Evolutionary conservation across 30 jellyfish, hydroid and myxozoan genomes (phyloP), one percentile per base, ranked within the genome.

Genomic region (Aurelia sp.): DNA sequence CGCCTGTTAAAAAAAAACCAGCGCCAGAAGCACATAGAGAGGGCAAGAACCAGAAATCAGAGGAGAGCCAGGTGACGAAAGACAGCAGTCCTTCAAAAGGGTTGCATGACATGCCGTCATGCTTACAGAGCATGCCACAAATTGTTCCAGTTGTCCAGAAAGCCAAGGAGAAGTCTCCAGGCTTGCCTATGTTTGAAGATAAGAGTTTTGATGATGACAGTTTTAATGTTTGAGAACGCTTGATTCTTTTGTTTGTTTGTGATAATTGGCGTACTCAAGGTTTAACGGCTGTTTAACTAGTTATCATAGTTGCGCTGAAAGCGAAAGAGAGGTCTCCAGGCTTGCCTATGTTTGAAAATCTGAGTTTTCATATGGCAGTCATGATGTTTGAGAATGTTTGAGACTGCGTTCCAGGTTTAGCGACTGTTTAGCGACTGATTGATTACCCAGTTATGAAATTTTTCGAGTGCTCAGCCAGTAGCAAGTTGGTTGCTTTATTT

Each of bases 301-400:
- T 84, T 31, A 82, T 84, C 3, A 87, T 87, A 4, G 22, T 59
- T 66, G 51, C 20, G 15, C 59, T 21, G 23, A 35, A 67, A 22
- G 23, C 84, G 62, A 47, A 44, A 20, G 81, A 41, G 67, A 66
- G 15, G 17, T 6, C 67, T 16, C 77, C 44, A 31, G 71, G 74
- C 3, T 5, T 84, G 66, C 93, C 93, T 10, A n/a, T 71, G 86
- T 84, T 84, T 62, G 40, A 55, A 44, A 87, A 84, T 74, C 93
- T 60, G 66, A 72, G 82, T 73, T 59, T 72, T 31, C 76, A 52
- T 16, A 72, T 27, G 77, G 57, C 52, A 84, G 87, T 31, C 63
- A 61, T 23, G 8, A 8, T 44, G 16, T 8, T 44, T 44, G 55
- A 44, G 55, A 9, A 44, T 16, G 55, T 44, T 44, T 10, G 55